These are phyloP conservation scores for Brachionus plicatilis DNA, from an alignment of 1,140 invertebrate genomes.

Conservation along the genomic window DNA sequence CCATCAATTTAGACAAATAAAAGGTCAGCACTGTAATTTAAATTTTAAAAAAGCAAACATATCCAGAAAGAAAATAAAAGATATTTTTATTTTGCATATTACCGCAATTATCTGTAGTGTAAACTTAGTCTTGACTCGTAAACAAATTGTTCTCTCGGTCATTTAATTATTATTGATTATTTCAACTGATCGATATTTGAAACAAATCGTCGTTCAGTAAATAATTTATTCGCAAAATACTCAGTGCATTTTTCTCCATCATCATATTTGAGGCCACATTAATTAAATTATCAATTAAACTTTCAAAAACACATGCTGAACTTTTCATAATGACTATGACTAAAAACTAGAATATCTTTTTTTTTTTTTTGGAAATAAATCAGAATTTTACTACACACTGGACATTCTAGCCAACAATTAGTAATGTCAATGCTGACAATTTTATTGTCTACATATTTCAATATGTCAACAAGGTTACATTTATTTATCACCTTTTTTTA, in stretches of 20 bases:
- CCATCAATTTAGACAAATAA: neutral
- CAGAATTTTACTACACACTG: neutral
- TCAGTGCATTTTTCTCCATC: neutral
- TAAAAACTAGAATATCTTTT: neutral
- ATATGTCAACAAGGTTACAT: too few species aligned
- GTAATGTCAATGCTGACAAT: too few species aligned
- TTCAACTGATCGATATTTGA: neutral
- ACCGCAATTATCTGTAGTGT: neutral
- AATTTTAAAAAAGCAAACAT: neutral
- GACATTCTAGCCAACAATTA: neutral
- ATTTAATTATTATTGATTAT: neutral
- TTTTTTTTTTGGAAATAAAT: neutral
- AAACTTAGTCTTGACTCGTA: neutral
- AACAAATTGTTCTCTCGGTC: neutral
- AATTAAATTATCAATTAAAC: conserved; percentile 3
- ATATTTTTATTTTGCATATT: neutral
- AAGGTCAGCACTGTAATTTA: neutral
- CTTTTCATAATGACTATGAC: neutral
- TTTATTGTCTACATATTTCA: too few species aligned
- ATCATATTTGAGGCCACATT: neutral
- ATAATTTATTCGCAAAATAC: neutral
- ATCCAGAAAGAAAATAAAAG: neutral
- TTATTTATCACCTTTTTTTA: too few species aligned
- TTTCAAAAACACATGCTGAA: neutral
- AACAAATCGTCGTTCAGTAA: neutral